Conservation (phyloP, 1,140 invertebrate species). For the Helicorthomorpha holstii region DNA sequence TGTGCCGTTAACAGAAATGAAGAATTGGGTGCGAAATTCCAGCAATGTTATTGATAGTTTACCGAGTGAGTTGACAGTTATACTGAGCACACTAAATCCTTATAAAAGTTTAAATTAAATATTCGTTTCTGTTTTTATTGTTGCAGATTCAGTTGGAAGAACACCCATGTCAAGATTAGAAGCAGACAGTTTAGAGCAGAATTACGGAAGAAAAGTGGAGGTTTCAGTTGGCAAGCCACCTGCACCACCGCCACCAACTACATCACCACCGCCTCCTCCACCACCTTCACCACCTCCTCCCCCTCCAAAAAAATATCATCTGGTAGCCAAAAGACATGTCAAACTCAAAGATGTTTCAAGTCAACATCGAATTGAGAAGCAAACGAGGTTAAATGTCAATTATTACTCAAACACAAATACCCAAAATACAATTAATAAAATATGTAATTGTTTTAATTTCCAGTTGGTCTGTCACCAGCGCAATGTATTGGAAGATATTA, state of each 20-base stretch:
- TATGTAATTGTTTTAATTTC: background rate
- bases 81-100: background rate
- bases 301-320: background rate
- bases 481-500: conserved; percentile 41
- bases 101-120: background rate
- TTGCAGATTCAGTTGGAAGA: background rate
- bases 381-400: background rate
- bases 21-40: background rate
- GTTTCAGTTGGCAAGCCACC: background rate
- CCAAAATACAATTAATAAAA: background rate
- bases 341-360: background rate
- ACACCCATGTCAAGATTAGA: background rate
- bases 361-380: background rate
- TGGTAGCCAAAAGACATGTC: background rate
- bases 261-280: background rate
- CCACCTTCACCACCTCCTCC: background rate
- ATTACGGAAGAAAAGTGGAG: background rate
- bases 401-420: background rate
- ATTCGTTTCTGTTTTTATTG: background rate
- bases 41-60: background rate
- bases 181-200: background rate
- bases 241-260: background rate
- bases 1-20: background rate
- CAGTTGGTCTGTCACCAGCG: conserved; percentile 20
- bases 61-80: background rate